These are phyloP conservation scores for Patella vulgata DNA, from an alignment of 1,140 invertebrate genomes.

Conservation along the genomic window DNA sequence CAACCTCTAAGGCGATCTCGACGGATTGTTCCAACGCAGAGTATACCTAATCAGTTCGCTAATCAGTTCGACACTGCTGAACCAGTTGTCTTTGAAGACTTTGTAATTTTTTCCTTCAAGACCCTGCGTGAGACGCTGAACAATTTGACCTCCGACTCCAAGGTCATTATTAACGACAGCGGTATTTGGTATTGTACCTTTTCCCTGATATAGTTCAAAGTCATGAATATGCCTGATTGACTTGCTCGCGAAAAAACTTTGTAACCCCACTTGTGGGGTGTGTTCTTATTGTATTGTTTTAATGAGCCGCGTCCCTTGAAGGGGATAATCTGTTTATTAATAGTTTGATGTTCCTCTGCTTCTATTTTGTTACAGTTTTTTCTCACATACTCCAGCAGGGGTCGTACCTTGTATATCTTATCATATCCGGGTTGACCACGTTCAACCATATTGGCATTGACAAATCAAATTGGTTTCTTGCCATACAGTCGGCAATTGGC, in stretches of 20 bases:
- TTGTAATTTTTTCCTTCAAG: slow-evolving; percentile 14
- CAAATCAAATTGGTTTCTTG: slow-evolving; percentile 23
- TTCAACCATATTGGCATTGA: no score
- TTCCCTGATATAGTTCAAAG: slow-evolving; percentile 40
- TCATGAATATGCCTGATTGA: slow-evolving; percentile 26
- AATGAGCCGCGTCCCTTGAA: slow-evolving; percentile 60
- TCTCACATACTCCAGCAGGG: no score
- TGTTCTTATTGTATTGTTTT: slow-evolving; percentile 18
- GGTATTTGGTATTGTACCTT: neutral
- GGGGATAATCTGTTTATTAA: slow-evolving; percentile 58
- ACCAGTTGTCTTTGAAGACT: slow-evolving; percentile 29
- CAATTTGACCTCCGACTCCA: slow-evolving; percentile 21
- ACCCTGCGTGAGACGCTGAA: slow-evolving; percentile 3
- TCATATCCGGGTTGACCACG: no score
- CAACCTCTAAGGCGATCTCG: slow-evolving; percentile 23
- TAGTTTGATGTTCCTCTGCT: no score
- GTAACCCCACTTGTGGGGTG: slow-evolving; percentile 30
- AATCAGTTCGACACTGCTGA: slow-evolving; percentile 18
- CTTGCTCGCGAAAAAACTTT: slow-evolving; percentile 24
- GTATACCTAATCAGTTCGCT: slow-evolving; percentile 13
- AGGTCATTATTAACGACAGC: neutral
- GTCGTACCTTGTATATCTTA: no score
- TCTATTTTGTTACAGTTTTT: no score
- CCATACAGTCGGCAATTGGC: slow-evolving; percentile 21
- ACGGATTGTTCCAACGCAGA: slow-evolving; percentile 31